phyloP scores from a whole-genome alignment of 2,888 invertebrate species.

The Xylocampa areola region DNA sequence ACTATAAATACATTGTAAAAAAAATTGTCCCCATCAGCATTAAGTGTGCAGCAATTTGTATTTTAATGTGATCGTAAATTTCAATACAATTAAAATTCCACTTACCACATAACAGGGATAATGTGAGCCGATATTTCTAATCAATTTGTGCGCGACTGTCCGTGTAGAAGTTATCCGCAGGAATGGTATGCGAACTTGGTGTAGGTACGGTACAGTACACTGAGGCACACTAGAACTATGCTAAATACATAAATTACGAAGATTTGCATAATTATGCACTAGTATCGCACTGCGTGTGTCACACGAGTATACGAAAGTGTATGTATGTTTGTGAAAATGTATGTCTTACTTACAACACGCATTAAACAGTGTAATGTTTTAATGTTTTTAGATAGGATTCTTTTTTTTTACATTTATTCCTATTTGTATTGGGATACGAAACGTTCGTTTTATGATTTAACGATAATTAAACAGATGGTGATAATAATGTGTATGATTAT shows the following conservation, averaged over 20 bases:
- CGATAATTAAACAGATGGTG: no score
- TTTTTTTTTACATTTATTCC: neutral
- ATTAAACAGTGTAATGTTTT: neutral
- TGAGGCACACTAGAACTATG: no score
- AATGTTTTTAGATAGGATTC: neutral
- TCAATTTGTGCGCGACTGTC: conserved; percentile 35
- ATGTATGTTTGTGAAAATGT: conserved; percentile 10
- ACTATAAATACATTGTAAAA: no score
- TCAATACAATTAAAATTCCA: conserved; percentile 27
- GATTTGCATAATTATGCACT: conserved; percentile 51
- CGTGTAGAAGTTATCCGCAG: conserved; percentile 17
- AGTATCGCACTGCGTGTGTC: conserved; percentile 18
- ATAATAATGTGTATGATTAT: no score
- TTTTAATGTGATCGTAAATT: conserved; percentile 5
- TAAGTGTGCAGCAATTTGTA: conserved; percentile 4
- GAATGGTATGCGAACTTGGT: conserved; percentile 35
- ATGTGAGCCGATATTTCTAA: conserved; percentile 9
- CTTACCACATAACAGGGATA: conserved; percentile 36
- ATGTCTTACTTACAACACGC: conserved; percentile 8
- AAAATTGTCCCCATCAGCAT: no score
- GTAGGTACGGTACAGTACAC: conserved; percentile 31
- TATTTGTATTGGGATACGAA: neutral
- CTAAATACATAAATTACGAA: conserved; percentile 39
- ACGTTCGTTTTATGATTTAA: neutral
- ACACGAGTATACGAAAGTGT: conserved; percentile 26